A percentile compares a stretch with the other conserved stretches of the same genome.
phyloP scores from a whole-genome alignment of 2,113 vertebrate genomes.

The Sylvietta virens region DNA sequence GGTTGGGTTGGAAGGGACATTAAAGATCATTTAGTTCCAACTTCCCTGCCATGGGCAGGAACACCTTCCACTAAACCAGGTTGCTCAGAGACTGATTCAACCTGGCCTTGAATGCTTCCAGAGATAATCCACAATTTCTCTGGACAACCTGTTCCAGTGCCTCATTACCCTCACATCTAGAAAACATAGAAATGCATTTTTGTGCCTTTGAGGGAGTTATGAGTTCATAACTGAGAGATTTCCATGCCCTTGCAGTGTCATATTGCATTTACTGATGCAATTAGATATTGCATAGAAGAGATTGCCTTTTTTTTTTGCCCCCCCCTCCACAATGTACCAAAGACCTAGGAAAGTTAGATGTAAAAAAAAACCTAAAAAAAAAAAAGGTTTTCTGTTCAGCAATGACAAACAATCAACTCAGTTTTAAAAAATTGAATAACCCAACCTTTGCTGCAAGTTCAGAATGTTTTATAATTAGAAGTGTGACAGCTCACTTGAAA shows the following conservation, averaged over 20 bases:
- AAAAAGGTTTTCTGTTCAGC: background rate
- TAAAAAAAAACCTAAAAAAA: background rate
- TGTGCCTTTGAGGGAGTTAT: background rate
- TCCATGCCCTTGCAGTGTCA: background rate
- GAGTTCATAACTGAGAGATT: background rate
- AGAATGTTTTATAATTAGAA: slow-evolving; percentile 35
- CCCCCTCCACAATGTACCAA: background rate
- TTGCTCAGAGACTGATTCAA: background rate
- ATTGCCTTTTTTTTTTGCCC: background rate
- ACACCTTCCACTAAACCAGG: background rate
- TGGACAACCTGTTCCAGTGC: background rate
- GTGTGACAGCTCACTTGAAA: slow-evolving; percentile 33
- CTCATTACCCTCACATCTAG: background rate
- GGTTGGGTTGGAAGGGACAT: background rate
- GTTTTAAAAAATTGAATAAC: background rate
- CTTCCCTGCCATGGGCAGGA: background rate
- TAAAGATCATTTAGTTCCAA: background rate
- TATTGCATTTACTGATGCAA: background rate
- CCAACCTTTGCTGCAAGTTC: background rate
- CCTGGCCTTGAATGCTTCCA: background rate
- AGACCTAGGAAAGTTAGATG: background rate
- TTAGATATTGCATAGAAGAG: background rate
- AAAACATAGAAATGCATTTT: background rate
- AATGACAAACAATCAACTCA: background rate
- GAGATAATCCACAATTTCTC: background rate